These are phyloP conservation scores for Meriones unguiculatus DNA, from an alignment of 2,113 vertebrate species.

Conservation along the genomic window DNA sequence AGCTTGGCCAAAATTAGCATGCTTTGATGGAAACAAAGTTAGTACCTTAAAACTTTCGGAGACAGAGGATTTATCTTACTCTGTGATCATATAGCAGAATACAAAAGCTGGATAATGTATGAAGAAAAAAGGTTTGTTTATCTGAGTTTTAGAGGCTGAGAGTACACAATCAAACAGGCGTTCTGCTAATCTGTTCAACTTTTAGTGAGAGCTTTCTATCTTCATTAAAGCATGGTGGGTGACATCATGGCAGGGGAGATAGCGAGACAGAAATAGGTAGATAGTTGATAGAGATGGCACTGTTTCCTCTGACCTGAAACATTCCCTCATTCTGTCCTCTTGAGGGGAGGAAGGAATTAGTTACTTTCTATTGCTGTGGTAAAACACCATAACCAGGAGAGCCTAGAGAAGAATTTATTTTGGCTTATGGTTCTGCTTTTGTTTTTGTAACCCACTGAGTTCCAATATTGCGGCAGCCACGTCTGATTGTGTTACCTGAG, in stretches of 20 bases:
- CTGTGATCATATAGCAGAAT: not conserved
- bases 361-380: not conserved
- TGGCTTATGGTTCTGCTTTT: not conserved
- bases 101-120: not conserved
- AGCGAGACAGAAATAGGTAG: too few species aligned
- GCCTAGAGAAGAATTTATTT: not conserved
- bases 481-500: fast-evolving
- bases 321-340: not conserved
- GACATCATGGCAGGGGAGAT: not conserved
- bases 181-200: not conserved
- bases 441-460: not conserved
- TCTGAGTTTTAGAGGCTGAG: not conserved
- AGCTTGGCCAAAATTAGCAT: not conserved
- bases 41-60: slow-evolving; percentile 22
- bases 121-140: not conserved
- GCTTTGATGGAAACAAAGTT: slow-evolving; percentile 47
- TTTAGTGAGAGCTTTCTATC: not conserved
- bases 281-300: not conserved
- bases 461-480: too few species aligned
- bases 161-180: not conserved
- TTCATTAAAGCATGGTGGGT: too few species aligned
- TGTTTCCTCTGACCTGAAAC: not conserved
- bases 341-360: too few species aligned
- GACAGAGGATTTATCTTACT: not conserved
- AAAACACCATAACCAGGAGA: not conserved